phyloP scores from a whole-genome alignment of 2,888 invertebrate species.

The Catocala sponsa region DNA sequence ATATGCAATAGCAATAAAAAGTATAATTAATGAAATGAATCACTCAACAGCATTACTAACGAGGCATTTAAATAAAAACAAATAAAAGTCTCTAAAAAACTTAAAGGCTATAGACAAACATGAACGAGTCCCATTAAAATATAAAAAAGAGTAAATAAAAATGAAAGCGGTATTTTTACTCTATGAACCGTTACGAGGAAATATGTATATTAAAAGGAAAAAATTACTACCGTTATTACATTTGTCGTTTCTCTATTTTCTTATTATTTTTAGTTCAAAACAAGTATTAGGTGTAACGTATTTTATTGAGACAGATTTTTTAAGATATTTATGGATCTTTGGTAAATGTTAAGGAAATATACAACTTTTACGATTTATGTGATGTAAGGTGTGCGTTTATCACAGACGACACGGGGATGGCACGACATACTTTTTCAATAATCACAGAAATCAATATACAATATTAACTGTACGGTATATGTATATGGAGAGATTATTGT shows the following conservation, averaged over 20 bases:
- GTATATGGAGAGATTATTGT: too few relatives aligned
- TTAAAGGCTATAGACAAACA: too few relatives aligned
- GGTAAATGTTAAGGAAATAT: conserved; percentile 32
- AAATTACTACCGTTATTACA: neutral
- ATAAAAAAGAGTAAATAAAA: neutral
- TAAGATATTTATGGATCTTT: conserved; percentile 5
- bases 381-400: conserved; percentile 16
- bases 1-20: too few relatives aligned
- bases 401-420: conserved; percentile 1
- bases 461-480: too few relatives aligned
- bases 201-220: neutral
- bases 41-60: too few relatives aligned
- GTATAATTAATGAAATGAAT: too few relatives aligned
- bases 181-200: neutral
- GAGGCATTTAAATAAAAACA: too few relatives aligned
- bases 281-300: neutral
- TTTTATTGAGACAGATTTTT: conserved; percentile 2
- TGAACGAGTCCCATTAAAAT: neutral
- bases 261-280: neutral
- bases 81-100: too few relatives aligned
- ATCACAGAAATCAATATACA: too few relatives aligned
- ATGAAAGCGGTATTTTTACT: neutral
- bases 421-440: too few relatives aligned
- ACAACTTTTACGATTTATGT: conserved; percentile 8
- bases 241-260: neutral